Conservation (phyloP, 2,113 vertebrate genomes). For the Cyprinodon brontotheroides region DNA sequence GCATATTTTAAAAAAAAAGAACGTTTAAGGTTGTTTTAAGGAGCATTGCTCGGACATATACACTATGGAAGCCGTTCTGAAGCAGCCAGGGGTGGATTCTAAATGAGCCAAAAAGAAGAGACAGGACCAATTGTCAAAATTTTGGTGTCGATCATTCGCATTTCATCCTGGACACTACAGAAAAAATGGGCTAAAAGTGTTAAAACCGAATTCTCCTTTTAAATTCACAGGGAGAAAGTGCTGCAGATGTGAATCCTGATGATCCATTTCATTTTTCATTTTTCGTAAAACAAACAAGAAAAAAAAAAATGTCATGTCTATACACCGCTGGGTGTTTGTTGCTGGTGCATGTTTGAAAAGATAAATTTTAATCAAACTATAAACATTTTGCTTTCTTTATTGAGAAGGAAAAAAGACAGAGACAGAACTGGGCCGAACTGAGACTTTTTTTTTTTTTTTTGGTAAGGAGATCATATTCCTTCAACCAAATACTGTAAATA, state of each 20-base stretch:
- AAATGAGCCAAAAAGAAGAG: too few relatives aligned
- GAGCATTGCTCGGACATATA: too few relatives aligned
- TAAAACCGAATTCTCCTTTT: too few relatives aligned
- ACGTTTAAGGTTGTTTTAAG: too few relatives aligned
- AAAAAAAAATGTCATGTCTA: constrained; percentile 36
- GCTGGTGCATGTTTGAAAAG: constrained; percentile 54
- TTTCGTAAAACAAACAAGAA: constrained; percentile 24
- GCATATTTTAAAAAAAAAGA: too few relatives aligned
- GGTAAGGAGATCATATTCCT: constrained; percentile 53
- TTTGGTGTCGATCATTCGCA: too few relatives aligned
- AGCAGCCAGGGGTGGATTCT: too few relatives aligned
- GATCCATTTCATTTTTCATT: constrained; percentile 39
- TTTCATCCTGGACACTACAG: too few relatives aligned
- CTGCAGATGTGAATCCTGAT: constrained; percentile 22
- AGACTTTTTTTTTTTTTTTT: constrained; percentile 33
- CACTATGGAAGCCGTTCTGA: too few relatives aligned
- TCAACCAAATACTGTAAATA: constrained; percentile 47
- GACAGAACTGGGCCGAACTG: constrained; percentile 52
- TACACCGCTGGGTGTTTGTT: constrained; percentile 25
- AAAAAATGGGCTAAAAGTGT: too few relatives aligned
- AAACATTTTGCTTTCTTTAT: constrained; percentile 54
- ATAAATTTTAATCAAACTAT: constrained; percentile 62
- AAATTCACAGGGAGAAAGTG: constrained; percentile 9
- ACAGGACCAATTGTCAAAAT: too few relatives aligned
- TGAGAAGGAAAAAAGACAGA: constrained; percentile 52